Conservation (phyloP, 2,888 invertebrate species). For the Abrostola tripartita region DNA sequence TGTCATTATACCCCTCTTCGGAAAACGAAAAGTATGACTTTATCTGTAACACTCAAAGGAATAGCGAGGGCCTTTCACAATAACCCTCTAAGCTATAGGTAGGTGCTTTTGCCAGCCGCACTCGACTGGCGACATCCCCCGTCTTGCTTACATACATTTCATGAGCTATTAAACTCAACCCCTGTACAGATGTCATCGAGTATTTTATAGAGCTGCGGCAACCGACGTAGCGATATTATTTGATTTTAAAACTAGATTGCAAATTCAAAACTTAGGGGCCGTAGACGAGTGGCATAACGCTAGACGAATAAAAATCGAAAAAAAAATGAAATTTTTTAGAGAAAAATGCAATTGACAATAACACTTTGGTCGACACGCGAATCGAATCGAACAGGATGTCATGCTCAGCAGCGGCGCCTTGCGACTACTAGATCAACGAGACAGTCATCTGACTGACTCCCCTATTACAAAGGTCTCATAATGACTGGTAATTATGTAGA, state of each 20-base stretch:
- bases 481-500: too few species aligned
- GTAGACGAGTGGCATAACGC: neutral
- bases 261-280: neutral
- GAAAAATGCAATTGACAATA: too few species aligned
- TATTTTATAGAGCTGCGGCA: constrained; percentile 63
- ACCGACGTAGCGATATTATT: neutral
- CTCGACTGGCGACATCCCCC: constrained; percentile 76
- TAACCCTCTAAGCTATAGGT: constrained; percentile 69
- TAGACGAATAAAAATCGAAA: too few species aligned
- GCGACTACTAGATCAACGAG: too few species aligned
- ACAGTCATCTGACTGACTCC: too few species aligned
- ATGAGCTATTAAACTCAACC: constrained; percentile 87
- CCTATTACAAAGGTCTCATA: too few species aligned
- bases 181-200: constrained; percentile 62
- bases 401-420: too few species aligned
- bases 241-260: constrained; percentile 1
- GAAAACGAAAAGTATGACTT: constrained; percentile 69
- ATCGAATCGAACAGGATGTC: too few species aligned
- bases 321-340: too few species aligned
- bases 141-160: constrained; percentile 87
- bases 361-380: too few species aligned
- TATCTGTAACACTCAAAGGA: constrained; percentile 76
- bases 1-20: constrained; percentile 57
- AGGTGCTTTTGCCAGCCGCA: constrained; percentile 70
- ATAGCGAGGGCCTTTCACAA: constrained; percentile 77